phyloP scores from a whole-genome alignment of 2,797 vertebrate genomes.

The Cirrhinus mrigala region DNA sequence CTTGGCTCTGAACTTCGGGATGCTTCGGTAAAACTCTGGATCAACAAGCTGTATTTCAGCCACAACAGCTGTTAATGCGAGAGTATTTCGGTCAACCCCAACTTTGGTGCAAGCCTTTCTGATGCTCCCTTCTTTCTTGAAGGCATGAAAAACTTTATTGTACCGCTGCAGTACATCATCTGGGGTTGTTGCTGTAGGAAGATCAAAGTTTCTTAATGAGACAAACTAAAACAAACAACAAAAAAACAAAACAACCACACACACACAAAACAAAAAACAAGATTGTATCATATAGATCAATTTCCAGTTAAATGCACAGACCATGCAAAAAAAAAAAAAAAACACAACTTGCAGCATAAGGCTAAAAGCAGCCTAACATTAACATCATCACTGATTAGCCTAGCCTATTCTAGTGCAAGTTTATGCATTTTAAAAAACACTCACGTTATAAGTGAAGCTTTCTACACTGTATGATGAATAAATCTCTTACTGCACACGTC shows the following conservation, averaged over 20 bases:
- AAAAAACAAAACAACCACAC: neutral
- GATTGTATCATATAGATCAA: neutral
- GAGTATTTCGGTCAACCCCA: neutral
- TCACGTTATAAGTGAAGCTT: too few relatives aligned
- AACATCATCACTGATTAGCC: too few relatives aligned
- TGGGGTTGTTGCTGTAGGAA: neutral
- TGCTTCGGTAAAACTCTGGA: neutral
- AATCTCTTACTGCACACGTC: too few relatives aligned
- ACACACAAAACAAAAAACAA: neutral
- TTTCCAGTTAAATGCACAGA: neutral
- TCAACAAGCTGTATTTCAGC: slow-evolving; percentile 1
- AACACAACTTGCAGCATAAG: too few relatives aligned
- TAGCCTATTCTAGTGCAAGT: too few relatives aligned
- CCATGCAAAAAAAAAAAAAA: neutral
- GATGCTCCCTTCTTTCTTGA: neutral
- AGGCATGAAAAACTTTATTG: neutral
- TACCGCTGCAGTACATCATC: neutral
- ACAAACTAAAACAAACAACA: neutral
- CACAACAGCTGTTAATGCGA: slow-evolving; percentile 4
- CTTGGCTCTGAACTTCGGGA: neutral
- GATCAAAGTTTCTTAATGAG: neutral
- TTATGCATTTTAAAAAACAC: too few relatives aligned
- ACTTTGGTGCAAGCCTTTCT: slow-evolving; percentile 1
- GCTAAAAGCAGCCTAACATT: too few relatives aligned
- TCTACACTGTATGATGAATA: too few relatives aligned